Base-by-base conservation (phyloP, 2,888 invertebrate species). In the Phania funesta region DNA sequence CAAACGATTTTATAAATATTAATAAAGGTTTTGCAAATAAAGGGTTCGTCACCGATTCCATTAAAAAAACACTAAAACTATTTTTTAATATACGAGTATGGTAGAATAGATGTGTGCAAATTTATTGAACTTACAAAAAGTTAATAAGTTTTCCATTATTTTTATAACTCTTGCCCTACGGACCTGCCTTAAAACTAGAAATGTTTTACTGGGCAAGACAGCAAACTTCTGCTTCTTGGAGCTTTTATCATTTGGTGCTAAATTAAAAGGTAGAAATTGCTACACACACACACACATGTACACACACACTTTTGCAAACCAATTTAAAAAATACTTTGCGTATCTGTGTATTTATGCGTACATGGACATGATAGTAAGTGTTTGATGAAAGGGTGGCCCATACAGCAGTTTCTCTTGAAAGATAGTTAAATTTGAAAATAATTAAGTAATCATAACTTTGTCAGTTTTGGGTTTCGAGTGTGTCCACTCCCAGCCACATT, bases 241-340 rank as follows among this genome's bases (percentile, higher is more conserved):
- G 50, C 32, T 71, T 52, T 73, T 74, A 74, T 74, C 82, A 78
- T 9, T 58, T 41, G 64, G 35, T 78, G 64, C 26, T 70, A 78
- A 77, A 78, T 77, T 74, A 70, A 74, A 82, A 74, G 74, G 68
- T 74, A 78, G 77, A 74, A 41, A 50, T 65, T 48, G 24, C 46
- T n/a, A 24, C 24, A 35, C 1, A 60, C 16, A 44, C 68, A 62
- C 18, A 32, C 1, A 60, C 16, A 41, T 58, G 52, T 18, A 26
- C 26, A 38, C 24, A 35, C 2, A 60, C 13, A 44, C 52, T 54
- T 22, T 64, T 22, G 20, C 38, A 44, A 70, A 62, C 73, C 5
- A 22, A 52, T 29, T 60, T 26, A 38, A 58, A 35, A 6, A 46
- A 58, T 58, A 26, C 32, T 26, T 2, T 67, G 16, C 16, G 50